Conservation (phyloP, 1,140 invertebrate genomes). For the Hydropsyche tenuis region DNA sequence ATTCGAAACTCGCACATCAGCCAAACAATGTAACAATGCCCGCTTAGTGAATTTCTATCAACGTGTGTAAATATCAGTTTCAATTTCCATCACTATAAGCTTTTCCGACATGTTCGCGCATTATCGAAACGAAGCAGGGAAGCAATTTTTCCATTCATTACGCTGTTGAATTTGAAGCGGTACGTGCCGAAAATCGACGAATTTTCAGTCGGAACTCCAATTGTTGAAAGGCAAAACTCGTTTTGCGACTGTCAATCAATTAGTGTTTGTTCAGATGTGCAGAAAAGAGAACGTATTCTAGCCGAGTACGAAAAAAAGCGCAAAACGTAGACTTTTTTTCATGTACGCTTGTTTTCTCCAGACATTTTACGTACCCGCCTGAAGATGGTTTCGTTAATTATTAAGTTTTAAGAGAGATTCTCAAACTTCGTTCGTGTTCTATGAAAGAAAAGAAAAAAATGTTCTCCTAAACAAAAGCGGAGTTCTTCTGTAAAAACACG, state of each 20-base stretch:
- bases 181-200: not conserved
- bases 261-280: slow-evolving; percentile 2
- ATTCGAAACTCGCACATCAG: no score
- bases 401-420: slow-evolving; percentile 5
- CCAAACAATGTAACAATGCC: no score
- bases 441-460: not conserved
- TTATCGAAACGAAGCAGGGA: no score
- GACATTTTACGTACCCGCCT: not conserved
- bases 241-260: slow-evolving; percentile 29
- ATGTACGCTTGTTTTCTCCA: not conserved
- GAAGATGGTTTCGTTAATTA: not conserved
- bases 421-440: not conserved
- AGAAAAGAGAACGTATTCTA: not conserved
- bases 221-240: slow-evolving; percentile 14
- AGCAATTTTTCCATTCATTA: no score
- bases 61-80: no score
- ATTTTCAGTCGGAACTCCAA: not conserved
- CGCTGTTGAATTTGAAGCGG: no score
- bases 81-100: no score
- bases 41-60: no score
- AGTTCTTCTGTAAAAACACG: not conserved
- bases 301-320: not conserved
- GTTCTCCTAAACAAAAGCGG: not conserved
- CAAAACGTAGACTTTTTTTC: not conserved
- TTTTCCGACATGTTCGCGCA: no score